These are phyloP conservation scores for Tubulanus polymorphus DNA, from an alignment of 2,888 invertebrate genomes.

Conservation along the genomic window DNA sequence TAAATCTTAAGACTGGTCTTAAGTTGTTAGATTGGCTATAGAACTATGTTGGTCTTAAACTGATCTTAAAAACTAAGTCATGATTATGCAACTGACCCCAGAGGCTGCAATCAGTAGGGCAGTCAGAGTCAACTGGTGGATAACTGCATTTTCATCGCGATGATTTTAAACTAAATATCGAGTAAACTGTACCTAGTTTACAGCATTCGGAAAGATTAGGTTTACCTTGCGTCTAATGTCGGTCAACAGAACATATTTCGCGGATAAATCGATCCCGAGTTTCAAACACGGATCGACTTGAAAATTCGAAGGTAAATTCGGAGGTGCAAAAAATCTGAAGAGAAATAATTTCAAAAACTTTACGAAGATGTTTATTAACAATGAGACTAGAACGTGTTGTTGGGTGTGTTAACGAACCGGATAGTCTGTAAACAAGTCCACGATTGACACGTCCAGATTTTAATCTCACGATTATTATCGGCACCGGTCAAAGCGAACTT, in stretches of 20 bases:
- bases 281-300: conserved; percentile 60
- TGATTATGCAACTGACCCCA: no score
- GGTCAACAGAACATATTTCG: conserved; percentile 80
- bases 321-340: conserved; percentile 33
- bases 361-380: background rate
- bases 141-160: no score
- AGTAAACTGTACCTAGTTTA: no score
- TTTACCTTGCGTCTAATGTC: conserved; percentile 75
- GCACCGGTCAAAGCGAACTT: conserved; percentile 91
- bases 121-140: no score
- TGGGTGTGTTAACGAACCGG: conserved; percentile 22
- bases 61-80: no score
- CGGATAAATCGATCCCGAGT: conserved; percentile 78
- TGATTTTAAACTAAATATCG: no score
- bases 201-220: no score
- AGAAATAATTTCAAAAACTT: conserved; percentile 1
- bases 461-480: conserved; percentile 82
- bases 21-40: no score
- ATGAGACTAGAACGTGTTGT: background rate
- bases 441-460: conserved; percentile 90
- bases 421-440: conserved; percentile 80
- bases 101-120: no score
- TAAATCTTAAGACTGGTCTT: no score
- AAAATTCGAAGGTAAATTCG: conserved; percentile 16
- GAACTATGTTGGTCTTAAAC: no score